A percentile compares a stretch with the other conserved stretches of the same genome.
Conservation (phyloP, 2,888 invertebrate genomes). For the Drosophila yooni region DNA sequence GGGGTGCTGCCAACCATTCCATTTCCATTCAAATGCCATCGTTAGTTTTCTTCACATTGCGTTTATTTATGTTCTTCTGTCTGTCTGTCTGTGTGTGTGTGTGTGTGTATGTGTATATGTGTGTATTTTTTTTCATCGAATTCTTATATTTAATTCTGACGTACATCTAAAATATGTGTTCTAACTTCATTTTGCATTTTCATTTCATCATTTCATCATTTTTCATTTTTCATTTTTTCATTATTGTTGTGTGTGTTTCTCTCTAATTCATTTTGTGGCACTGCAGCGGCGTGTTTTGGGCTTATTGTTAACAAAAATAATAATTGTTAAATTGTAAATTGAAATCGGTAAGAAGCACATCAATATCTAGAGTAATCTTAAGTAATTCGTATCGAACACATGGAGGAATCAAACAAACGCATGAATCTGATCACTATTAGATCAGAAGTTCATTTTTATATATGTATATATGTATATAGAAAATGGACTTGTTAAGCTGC, state of each 20-base stretch:
- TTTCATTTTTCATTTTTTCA: slow-evolving; percentile 16
- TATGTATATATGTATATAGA: too few species aligned
- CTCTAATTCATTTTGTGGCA: slow-evolving; percentile 19
- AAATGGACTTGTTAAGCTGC: neutral
- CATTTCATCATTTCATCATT: slow-evolving; percentile 15
- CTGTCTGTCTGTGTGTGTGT: slow-evolving; percentile 27
- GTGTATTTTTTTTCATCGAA: slow-evolving; percentile 32
- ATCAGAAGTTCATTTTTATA: neutral
- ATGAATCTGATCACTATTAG: neutral
- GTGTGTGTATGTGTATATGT: neutral
- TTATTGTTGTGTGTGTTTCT: slow-evolving; percentile 46
- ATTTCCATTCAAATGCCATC: slow-evolving; percentile 1
- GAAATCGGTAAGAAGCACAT: neutral
- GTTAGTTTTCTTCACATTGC: slow-evolving; percentile 18
- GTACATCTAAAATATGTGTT: slow-evolving; percentile 77
- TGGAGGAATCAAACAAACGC: neutral
- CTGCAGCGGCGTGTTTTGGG: slow-evolving; percentile 23
- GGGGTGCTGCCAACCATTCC: slow-evolving; percentile 43
- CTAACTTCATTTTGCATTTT: slow-evolving; percentile 36
- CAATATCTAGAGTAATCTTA: neutral
- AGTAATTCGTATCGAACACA: neutral
- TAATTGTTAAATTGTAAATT: neutral
- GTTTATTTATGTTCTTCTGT: slow-evolving; percentile 38
- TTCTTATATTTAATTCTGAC: slow-evolving; percentile 76
- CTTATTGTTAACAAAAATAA: neutral